Percentiles rank a stretch among this genome's conserved stretches.
These are phyloP conservation scores for Hippasteria phrygiana DNA, from an alignment of 53 echinoderm and acorn worm genomes.

Conservation along the genomic window DNA sequence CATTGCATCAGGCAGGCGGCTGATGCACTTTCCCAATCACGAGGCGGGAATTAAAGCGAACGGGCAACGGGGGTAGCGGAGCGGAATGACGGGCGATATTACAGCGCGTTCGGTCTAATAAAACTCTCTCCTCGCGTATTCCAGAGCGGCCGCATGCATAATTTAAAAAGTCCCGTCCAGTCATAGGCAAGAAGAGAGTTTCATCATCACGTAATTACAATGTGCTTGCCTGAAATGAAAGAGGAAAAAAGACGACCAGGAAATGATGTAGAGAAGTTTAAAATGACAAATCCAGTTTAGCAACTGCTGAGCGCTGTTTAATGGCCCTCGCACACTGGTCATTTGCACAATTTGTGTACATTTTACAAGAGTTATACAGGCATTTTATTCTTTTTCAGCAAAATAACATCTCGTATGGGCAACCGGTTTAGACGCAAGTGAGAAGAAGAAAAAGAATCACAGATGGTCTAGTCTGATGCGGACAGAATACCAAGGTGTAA, in stretches of 20 bases:
- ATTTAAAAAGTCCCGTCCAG: slow-evolving; percentile 15
- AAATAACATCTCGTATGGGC: too few relatives aligned
- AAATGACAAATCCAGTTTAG: too few relatives aligned
- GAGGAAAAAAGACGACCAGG: background rate
- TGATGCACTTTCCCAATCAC: slow-evolving; percentile 45
- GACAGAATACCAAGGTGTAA: slow-evolving; percentile 13
- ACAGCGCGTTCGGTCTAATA: slow-evolving; percentile 30
- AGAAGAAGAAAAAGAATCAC: background rate
- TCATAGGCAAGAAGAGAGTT: background rate
- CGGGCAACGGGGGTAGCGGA: slow-evolving; percentile 44
- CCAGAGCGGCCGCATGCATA: background rate
- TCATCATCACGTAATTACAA: background rate
- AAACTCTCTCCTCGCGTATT: background rate
- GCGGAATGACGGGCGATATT: slow-evolving; percentile 57
- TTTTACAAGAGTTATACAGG: too few relatives aligned
- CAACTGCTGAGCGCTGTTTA: too few relatives aligned
- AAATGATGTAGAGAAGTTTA: too few relatives aligned
- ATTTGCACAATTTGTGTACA: too few relatives aligned
- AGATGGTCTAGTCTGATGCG: background rate
- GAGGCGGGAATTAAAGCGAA: slow-evolving; percentile 32
- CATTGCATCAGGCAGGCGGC: background rate
- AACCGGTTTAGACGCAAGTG: too few relatives aligned
- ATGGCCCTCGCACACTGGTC: too few relatives aligned
- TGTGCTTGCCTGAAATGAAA: background rate
- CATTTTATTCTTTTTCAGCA: too few relatives aligned